Evolutionary conservation across 2,113 vertebrate species (phyloP).

Genomic region (Cottus gobio): DNA sequence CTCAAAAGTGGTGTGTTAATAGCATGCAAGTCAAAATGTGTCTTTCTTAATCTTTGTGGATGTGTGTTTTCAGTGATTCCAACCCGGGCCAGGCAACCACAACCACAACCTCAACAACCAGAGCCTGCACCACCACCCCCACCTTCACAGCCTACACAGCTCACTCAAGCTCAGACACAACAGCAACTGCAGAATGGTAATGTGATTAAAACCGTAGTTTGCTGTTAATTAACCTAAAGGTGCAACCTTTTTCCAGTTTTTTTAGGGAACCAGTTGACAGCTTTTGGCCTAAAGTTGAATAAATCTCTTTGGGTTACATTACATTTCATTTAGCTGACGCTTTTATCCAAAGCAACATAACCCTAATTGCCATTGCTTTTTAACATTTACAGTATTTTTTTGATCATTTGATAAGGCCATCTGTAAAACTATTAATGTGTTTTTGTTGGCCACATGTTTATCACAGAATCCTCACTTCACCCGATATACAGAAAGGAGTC

Average conservation of each 20-base stretch:
- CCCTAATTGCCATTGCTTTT: background rate
- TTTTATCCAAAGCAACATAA: too few relatives aligned
- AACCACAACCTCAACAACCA: conserved; percentile 85
- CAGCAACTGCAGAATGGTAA: conserved; percentile 96
- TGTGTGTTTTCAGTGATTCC: conserved; percentile 85
- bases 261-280: background rate
- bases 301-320: too few relatives aligned
- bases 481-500: conserved; percentile 76
- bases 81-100: conserved; percentile 89
- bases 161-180: conserved; percentile 81
- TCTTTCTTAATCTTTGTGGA: background rate
- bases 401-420: background rate
- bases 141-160: conserved; percentile 78
- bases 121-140: conserved; percentile 88
- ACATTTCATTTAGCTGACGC: too few relatives aligned
- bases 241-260: background rate
- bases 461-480: conserved; percentile 86
- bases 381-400: background rate
- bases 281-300: background rate
- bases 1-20: background rate
- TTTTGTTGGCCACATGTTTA: conserved; percentile 73
- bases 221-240: background rate
- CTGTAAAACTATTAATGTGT: conserved; percentile 25
- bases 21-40: background rate
- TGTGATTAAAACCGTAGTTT: background rate